phyloP scores from a whole-genome alignment of 2,113 vertebrate species.

The Tiliqua scincoides region DNA sequence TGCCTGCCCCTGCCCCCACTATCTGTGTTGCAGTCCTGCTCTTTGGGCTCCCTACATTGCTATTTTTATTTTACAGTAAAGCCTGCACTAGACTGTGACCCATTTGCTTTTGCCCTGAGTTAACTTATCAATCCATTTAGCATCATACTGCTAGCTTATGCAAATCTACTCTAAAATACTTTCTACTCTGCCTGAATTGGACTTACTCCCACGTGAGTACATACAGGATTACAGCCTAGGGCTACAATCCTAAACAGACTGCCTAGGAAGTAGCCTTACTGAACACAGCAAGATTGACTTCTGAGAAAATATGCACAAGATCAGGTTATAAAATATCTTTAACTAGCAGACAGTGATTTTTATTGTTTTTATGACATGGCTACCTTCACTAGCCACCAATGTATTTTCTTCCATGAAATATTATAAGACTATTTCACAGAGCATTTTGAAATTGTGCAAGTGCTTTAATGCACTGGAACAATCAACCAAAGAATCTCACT shows the following conservation, averaged over 20 bases:
- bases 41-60: too few relatives aligned
- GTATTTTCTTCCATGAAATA: not conserved
- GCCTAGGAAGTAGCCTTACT: too few relatives aligned
- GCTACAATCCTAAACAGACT: not conserved
- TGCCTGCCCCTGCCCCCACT: too few relatives aligned
- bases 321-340: not conserved
- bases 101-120: too few relatives aligned
- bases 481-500: not conserved
- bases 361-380: not conserved
- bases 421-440: constrained; percentile 29
- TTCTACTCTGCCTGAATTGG: too few relatives aligned
- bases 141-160: too few relatives aligned
- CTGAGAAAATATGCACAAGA: not conserved
- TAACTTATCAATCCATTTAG: too few relatives aligned
- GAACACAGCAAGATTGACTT: not conserved
- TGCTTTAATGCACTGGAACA: constrained; percentile 29
- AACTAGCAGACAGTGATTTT: not conserved
- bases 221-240: not conserved
- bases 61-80: too few relatives aligned
- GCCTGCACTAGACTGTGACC: too few relatives aligned
- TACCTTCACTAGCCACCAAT: not conserved
- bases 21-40: too few relatives aligned
- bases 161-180: too few relatives aligned
- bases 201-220: not conserved
- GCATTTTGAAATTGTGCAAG: not conserved